Evolutionary conservation across 1,140 invertebrate genomes (phyloP).

Genomic region (Saccostrea glomerata): DNA sequence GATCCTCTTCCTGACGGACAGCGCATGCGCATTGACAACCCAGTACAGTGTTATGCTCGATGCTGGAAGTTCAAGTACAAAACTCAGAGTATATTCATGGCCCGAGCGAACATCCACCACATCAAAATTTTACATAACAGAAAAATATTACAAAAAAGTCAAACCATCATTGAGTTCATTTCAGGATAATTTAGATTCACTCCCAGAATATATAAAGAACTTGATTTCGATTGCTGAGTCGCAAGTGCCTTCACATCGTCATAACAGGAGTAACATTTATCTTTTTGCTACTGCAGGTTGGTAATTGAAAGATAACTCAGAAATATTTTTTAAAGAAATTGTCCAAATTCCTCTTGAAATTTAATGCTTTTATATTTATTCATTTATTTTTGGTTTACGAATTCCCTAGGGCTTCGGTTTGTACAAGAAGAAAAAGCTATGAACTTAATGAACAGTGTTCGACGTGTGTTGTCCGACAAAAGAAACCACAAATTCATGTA

Average conservation of each 20-base stretch:
- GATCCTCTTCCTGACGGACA: conserved; percentile 7
- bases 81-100: conserved; percentile 70
- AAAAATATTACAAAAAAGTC: conserved; percentile 58
- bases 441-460: conserved; percentile 54
- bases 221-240: conserved; percentile 67
- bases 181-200: conserved; percentile 48
- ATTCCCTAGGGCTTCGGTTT: conserved; percentile 64
- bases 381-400: neutral
- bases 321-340: neutral
- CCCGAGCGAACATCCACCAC: conserved; percentile 33
- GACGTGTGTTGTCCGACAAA: conserved; percentile 47
- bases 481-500: conserved; percentile 64
- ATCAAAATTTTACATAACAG: conserved; percentile 49
- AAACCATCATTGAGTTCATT: conserved; percentile 65
- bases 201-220: conserved; percentile 59
- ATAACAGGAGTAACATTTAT: conserved; percentile 75
- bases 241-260: conserved; percentile 69
- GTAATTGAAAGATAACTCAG: neutral
- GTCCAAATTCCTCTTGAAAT: no score
- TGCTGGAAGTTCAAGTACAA: conserved; percentile 72
- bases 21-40: neutral
- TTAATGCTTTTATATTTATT: neutral
- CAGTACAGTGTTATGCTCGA: conserved; percentile 70
- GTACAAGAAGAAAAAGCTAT: conserved; percentile 56
- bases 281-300: conserved; percentile 81